Evolutionary conservation across 2,797 vertebrate genomes (phyloP).

Genomic region (Sebastolobus alascanus): DNA sequence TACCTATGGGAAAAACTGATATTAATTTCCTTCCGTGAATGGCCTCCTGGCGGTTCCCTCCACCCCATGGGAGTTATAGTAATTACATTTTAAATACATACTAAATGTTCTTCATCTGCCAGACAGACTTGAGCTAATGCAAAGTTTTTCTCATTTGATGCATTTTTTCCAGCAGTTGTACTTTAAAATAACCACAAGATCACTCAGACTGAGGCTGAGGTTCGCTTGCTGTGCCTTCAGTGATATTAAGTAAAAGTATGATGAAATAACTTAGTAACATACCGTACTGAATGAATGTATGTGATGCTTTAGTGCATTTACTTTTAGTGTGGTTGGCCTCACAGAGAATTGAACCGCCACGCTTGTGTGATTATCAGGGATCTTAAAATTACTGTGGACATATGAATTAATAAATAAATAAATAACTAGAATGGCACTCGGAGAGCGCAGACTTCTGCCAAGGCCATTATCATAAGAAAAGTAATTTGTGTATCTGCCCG

Average conservation of each 20-base stretch:
- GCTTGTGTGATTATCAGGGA: neutral
- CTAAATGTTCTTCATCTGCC: slow-evolving; percentile 57
- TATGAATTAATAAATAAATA: neutral
- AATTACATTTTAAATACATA: slow-evolving; percentile 65
- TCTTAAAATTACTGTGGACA: too few relatives aligned
- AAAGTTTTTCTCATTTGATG: slow-evolving; percentile 41
- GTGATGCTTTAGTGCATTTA: neutral
- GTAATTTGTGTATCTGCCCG: neutral
- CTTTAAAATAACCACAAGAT: slow-evolving; percentile 38
- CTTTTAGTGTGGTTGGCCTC: neutral
- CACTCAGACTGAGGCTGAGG: neutral
- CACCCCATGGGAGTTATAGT: slow-evolving; percentile 42
- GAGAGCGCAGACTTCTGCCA: neutral
- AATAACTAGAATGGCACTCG: neutral
- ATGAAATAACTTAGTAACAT: neutral
- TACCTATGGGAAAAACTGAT: slow-evolving; percentile 42
- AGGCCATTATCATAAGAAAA: neutral
- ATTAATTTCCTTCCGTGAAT: slow-evolving; percentile 57
- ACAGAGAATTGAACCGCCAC: neutral
- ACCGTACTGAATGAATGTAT: neutral
- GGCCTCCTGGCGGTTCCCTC: slow-evolving; percentile 45
- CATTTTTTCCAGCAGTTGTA: slow-evolving; percentile 30
- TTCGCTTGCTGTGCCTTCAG: neutral
- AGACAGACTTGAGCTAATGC: slow-evolving; percentile 41
- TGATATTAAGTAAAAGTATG: neutral